Base-by-base conservation (phyloP, 2,113 vertebrate species). In the Phasianus colchicus region DNA sequence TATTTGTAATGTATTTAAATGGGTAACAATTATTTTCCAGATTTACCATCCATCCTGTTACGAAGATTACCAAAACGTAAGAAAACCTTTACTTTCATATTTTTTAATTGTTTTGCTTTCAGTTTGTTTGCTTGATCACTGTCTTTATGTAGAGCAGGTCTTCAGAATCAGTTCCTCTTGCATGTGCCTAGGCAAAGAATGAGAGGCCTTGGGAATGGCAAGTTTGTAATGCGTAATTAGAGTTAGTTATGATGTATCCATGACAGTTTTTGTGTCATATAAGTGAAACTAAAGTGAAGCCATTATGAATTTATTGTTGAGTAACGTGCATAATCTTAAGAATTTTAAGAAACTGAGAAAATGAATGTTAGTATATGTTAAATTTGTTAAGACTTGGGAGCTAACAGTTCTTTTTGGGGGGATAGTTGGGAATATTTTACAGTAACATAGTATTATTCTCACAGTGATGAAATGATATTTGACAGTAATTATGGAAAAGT, bases 31-130 rank as follows among this genome's bases (percentile, higher is more conserved):
- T 88, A 67, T 93, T 92, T 96, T 97, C 85, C 77, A 99, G 99
- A 99, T 99, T 96, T 99, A 99, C 96, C 99, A 99, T 97, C 99
- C 99, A 12, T 98, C 99, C 70, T 99, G 99, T 96, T 99, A 99
- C 0, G 99, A 99, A 96, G 99, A 99, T 97, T 99, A 99, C 97
- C 99, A 99, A 97, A 99, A 99, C 2, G 99, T 99, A 97, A 99
- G 99, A 98, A 80, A 32, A 74, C 47, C 14, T 7, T 83, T 13
- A 54, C 54, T 21, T 78, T 72, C 3, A 2, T 55, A 3, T 9
- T 43, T 71, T 20, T 71, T 13, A 82, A 69, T 20, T 10, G 2
- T 52, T 88, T 89, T 80, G 67, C 16, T 80, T 38, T 69, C 10
- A 8, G 29, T 55, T 84, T 74, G 30, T 86, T 81, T 36, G 32